Conservation (phyloP, 2,888 invertebrate species). For the Sacculina carcini region DNA sequence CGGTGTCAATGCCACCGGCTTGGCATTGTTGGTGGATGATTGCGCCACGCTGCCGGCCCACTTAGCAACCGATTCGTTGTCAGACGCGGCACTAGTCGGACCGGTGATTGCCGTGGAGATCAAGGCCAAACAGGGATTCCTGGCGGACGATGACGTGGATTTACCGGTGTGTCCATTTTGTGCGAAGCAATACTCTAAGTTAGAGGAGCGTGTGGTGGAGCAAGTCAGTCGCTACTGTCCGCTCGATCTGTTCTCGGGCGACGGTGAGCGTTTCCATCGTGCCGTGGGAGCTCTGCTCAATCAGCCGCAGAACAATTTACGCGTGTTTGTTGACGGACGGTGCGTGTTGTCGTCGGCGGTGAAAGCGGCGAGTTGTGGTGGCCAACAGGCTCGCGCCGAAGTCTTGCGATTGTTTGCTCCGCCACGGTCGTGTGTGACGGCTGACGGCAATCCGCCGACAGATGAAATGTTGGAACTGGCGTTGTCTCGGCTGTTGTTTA, state of each 20-base stretch:
- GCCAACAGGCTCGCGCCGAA: not conserved
- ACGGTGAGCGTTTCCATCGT: conserved; percentile 10
- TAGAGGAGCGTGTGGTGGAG: conserved; percentile 19
- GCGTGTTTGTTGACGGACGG: conserved; percentile 14
- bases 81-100: too few species aligned
- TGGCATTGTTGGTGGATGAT: not conserved
- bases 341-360: too few species aligned
- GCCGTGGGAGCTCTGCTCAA: conserved; percentile 12
- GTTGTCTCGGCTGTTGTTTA: not conserved
- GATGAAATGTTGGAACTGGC: not conserved
- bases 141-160: conserved; percentile 12
- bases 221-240: conserved; percentile 24
- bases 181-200: conserved; percentile 17
- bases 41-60: not conserved
- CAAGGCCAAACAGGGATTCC: conserved; percentile 20
- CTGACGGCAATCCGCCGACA: not conserved
- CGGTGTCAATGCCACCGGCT: not conserved
- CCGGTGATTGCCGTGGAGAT: conserved; percentile 16
- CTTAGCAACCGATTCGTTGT: too few species aligned
- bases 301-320: conserved; percentile 14
- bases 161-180: conserved; percentile 3
- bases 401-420: not conserved
- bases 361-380: too few species aligned
- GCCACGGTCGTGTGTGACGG: not conserved
- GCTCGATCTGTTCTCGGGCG: conserved; percentile 23